Base-by-base conservation (phyloP, 2,113 vertebrate species). In the Caretta caretta region DNA sequence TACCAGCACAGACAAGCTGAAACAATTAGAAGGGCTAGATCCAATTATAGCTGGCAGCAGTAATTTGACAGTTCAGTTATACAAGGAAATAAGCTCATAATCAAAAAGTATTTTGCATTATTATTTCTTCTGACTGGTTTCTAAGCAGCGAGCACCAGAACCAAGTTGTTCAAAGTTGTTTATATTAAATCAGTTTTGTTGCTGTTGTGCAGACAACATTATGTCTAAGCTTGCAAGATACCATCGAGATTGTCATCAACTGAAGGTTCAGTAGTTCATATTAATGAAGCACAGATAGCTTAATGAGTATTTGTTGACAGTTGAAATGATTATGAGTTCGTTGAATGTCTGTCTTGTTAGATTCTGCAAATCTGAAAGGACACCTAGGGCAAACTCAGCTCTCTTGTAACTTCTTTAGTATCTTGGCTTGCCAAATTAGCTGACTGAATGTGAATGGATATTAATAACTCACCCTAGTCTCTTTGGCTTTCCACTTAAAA, bases 221-320 rank as follows among this genome's bases (percentile, higher is more conserved):
- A 31, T 80, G 84, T 92, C 96, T 92, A 89, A 89, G 53, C 80
- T 89, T 78, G 53, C 86, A 59, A 90, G 81, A 65, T 35, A 62
- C 76, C 84, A 62, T 83, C 59, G 84, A 0, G 0, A 46, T 86
- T 78, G 59, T 78, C 88, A 59, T 78, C 62, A 95, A 79, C 42
- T 85, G 86, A 84, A 88, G 78, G 69, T 78, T 91, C 19, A 14
- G 51, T 17, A 50, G 90, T 93, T 42, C 50, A 84, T 80, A 87
- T 56, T 96, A 86, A 93, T 86, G 79, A 97, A 76, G 48, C 81
- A 12, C 6, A 1, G 50, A 88, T 86, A 46, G 14, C 87, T 81
- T 96, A 89, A 93, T 95, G 78, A 88, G 56, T 62, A 81, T 93
- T 86, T 95, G 83, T 93, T 95, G 87, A 90, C 88, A 90, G 93